Evolutionary conservation across 2,113 vertebrate genomes (phyloP).

Genomic region (Tautogolabrus adspersus): DNA sequence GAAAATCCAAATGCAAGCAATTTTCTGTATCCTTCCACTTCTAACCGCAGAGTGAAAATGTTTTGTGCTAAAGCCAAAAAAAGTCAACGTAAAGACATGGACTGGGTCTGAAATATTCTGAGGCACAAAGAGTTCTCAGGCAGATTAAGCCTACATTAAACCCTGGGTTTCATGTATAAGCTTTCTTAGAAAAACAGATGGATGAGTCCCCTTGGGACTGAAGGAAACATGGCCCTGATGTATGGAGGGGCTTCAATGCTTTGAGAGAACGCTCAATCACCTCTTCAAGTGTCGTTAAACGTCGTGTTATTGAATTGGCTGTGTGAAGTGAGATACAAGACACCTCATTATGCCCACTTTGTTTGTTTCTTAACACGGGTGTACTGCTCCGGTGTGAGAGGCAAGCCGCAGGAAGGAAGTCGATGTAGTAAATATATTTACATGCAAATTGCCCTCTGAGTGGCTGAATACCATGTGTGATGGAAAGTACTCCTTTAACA

Average conservation of each 20-base stretch:
- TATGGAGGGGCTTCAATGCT: background rate
- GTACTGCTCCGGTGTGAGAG: background rate
- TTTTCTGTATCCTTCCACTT: conserved; percentile 12
- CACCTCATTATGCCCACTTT: conserved; percentile 9
- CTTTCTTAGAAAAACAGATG: background rate
- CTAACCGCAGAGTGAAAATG: background rate
- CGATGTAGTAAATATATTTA: conserved; percentile 1
- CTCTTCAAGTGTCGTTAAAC: background rate
- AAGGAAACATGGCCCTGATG: background rate
- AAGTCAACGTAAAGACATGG: background rate
- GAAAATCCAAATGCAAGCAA: conserved; percentile 22
- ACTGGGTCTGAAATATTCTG: background rate
- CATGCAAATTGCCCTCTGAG: background rate
- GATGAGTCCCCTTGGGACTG: background rate
- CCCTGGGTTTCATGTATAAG: background rate
- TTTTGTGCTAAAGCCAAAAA: background rate
- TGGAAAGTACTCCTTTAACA: background rate
- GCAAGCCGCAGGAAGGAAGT: background rate
- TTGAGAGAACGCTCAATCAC: background rate
- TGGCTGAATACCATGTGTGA: background rate
- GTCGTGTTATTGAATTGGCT: conserved; percentile 6
- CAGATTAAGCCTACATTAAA: background rate
- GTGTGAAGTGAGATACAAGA: background rate
- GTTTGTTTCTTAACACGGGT: background rate
- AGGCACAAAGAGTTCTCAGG: background rate